Percentiles rank a stretch among this genome's conserved stretches.
These are phyloP conservation scores for Ceyx cyanopectus DNA, from an alignment of 2,113 vertebrate species.

Conservation along the genomic window DNA sequence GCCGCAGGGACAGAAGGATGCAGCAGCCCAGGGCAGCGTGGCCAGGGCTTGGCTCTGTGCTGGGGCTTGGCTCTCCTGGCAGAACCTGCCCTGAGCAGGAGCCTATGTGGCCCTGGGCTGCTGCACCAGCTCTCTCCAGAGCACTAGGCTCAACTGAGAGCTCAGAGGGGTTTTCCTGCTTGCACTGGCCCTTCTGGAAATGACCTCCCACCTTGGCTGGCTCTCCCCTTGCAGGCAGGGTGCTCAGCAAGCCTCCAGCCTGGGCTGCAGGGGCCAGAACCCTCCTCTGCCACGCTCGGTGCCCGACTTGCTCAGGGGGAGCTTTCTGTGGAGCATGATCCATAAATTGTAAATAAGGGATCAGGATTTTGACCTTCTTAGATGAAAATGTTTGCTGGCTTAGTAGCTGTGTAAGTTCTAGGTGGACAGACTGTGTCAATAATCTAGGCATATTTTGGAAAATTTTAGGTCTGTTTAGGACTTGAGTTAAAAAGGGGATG, in stretches of 20 bases:
- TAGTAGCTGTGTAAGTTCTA: not conserved
- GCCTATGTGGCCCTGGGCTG: rapidly evolving
- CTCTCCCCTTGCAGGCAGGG: rapidly evolving
- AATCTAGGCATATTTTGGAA: not conserved
- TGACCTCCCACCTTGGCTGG: rapidly evolving
- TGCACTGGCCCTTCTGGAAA: rapidly evolving
- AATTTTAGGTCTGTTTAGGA: not conserved
- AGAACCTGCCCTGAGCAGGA: not conserved
- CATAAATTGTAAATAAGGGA: not conserved
- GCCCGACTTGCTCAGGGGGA: rapidly evolving
- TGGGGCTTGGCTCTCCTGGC: rapidly evolving
- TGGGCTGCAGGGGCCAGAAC: not conserved
- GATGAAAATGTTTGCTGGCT: not conserved
- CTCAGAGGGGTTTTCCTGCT: not conserved
- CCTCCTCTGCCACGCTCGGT: not conserved
- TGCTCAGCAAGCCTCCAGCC: not conserved
- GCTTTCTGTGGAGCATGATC: not conserved
- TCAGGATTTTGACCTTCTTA: not conserved
- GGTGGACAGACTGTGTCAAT: not conserved
- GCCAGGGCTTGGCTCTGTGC: not conserved
- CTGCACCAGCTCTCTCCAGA: rapidly evolving
- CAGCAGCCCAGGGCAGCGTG: rapidly evolving
- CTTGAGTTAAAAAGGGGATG: not conserved
- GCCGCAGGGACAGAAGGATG: rapidly evolving
- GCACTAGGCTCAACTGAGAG: rapidly evolving